Evolutionary conservation across 1,140 invertebrate species (phyloP).

Genomic region (Leptinotarsa lineolata): DNA sequence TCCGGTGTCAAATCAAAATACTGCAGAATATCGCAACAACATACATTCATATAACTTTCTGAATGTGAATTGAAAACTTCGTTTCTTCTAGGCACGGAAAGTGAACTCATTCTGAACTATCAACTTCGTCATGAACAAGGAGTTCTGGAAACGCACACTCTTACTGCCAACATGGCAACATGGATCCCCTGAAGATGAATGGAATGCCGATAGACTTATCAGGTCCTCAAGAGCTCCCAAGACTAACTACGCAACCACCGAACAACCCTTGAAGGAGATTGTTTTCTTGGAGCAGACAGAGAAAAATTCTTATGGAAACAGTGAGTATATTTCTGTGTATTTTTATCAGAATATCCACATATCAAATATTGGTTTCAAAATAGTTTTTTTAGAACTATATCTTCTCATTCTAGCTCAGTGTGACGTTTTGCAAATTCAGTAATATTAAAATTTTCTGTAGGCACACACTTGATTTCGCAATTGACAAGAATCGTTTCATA

Average conservation of each 20-base stretch:
- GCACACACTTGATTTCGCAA: too few relatives aligned
- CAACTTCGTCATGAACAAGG: constrained; percentile 33
- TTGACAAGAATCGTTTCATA: too few relatives aligned
- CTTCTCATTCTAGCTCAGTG: too few relatives aligned
- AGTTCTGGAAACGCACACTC: constrained; percentile 34
- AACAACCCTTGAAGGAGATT: not conserved
- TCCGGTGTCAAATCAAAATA: too few relatives aligned
- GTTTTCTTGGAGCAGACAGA: constrained; percentile 14
- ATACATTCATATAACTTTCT: too few relatives aligned
- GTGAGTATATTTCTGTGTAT: constrained; percentile 2
- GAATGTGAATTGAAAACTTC: too few relatives aligned
- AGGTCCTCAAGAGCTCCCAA: constrained; percentile 10
- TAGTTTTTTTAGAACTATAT: too few relatives aligned
- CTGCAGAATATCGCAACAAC: too few relatives aligned
- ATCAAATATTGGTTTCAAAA: too few relatives aligned
- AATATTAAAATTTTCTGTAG: too few relatives aligned
- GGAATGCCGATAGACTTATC: not conserved
- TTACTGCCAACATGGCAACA: constrained; percentile 32
- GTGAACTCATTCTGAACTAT: not conserved
- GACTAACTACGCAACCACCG: not conserved
- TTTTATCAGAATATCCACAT: too few relatives aligned
- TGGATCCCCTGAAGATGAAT: constrained; percentile 5
- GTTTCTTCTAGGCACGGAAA: not conserved
- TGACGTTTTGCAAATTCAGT: too few relatives aligned
- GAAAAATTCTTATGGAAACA: constrained; percentile 4